Evolutionary conservation across 2,888 invertebrate genomes (phyloP).

Genomic region (Copidosoma aretas): DNA sequence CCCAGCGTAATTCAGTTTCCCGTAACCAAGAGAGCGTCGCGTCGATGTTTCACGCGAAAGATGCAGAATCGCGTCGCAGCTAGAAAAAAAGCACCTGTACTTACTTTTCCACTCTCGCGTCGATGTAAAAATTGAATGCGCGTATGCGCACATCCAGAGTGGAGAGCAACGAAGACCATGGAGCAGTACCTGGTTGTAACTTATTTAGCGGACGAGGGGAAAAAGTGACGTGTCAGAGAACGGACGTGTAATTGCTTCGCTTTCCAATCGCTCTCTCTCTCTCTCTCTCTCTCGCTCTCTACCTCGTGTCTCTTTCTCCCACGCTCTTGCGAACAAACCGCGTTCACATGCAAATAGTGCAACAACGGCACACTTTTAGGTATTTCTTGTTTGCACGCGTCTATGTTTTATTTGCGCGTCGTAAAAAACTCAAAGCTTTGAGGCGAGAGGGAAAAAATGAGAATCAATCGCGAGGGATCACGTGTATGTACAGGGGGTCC

Average conservation of each 20-base stretch:
- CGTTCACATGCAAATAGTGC: constrained; percentile 41
- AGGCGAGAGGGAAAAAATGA: background rate
- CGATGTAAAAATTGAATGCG: background rate
- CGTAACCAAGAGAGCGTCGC: no score
- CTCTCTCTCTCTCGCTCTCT: no score
- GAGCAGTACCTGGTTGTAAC: constrained; percentile 22
- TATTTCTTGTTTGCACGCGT: background rate
- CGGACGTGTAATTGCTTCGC: constrained; percentile 31
- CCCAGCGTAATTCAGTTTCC: no score
- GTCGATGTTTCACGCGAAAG: no score
- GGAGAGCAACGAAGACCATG: background rate
- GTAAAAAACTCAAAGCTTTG: no score
- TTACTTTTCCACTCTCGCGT: background rate
- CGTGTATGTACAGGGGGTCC: background rate
- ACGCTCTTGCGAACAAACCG: constrained; percentile 22
- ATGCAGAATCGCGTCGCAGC: no score
- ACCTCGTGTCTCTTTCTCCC: background rate
- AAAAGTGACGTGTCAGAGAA: constrained; percentile 19
- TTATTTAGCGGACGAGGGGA: constrained; percentile 31
- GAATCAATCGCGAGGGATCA: constrained; percentile 35
- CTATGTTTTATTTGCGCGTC: background rate
- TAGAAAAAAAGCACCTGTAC: background rate
- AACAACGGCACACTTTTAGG: constrained; percentile 5
- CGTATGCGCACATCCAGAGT: background rate
- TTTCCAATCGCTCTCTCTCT: background rate